These are phyloP conservation scores for Bradypodion pumilum DNA, from an alignment of 2,797 vertebrate genomes.

Conservation along the genomic window DNA sequence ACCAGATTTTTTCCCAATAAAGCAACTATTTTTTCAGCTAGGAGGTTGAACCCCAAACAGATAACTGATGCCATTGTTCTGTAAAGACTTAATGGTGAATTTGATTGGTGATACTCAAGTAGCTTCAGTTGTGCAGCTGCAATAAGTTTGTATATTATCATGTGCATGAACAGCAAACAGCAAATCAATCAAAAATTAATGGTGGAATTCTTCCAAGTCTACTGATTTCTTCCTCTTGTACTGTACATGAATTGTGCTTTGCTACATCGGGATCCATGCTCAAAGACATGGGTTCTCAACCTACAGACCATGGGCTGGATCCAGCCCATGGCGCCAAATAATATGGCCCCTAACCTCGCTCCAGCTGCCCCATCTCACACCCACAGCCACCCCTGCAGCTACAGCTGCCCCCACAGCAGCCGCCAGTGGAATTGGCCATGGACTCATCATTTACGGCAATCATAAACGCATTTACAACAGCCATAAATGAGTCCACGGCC, in stretches of 20 bases:
- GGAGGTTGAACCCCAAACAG: slow-evolving; percentile 8
- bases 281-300: no score
- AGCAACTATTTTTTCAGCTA: slow-evolving; percentile 16
- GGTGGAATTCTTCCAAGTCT: no score
- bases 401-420: no score
- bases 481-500: no score
- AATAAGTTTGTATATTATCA: not conserved
- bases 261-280: not conserved
- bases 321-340: no score
- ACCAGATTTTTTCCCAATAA: slow-evolving; percentile 27
- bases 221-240: not conserved
- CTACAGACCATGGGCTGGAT: no score
- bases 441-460: no score
- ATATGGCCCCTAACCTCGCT: no score
- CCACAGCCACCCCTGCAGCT: no score
- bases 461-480: no score
- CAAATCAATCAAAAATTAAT: not conserved
- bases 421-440: no score
- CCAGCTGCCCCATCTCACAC: no score
- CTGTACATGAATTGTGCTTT: not conserved
- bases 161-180: not conserved
- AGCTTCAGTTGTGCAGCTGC: not conserved
- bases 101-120: not conserved
- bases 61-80: slow-evolving; percentile 11
- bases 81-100: slow-evolving; percentile 1